These are phyloP conservation scores for Noturus placidus DNA, from an alignment of 2,113 vertebrate species.

Conservation along the genomic window DNA sequence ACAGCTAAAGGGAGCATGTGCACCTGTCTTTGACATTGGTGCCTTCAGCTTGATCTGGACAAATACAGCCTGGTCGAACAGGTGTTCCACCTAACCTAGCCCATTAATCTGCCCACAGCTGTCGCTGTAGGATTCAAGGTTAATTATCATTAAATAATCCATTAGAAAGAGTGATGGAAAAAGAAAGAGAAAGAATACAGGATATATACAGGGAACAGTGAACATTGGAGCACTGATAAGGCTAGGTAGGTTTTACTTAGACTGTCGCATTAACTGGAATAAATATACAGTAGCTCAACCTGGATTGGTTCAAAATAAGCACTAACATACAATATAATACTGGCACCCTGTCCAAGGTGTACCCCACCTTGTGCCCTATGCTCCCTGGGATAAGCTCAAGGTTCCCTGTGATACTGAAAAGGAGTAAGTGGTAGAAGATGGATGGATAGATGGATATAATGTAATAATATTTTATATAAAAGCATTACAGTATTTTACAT, in stretches of 20 bases:
- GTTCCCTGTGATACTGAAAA: no score
- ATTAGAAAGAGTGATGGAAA: conserved; percentile 72
- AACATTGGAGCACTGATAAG: conserved; percentile 31
- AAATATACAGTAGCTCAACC: conserved; percentile 18
- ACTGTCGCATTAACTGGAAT: conserved; percentile 42
- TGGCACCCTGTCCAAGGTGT: no score
- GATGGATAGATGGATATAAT: no score
- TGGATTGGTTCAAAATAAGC: conserved; percentile 36
- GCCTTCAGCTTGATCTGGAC: conserved; percentile 63
- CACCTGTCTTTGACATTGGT: conserved; percentile 75
- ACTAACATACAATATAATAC: conserved; percentile 1
- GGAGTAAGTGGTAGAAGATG: no score
- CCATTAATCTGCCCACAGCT: conserved; percentile 72
- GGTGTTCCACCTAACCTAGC: conserved; percentile 70
- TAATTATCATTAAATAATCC: conserved; percentile 79
- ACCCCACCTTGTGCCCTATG: no score
- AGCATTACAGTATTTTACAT: not conserved
- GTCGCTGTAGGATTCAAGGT: conserved; percentile 75
- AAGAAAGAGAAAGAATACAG: conserved; percentile 61
- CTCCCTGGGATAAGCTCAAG: no score
- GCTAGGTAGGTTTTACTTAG: conserved; percentile 44
- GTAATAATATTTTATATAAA: not conserved
- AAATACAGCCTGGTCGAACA: conserved; percentile 73
- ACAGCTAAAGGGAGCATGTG: conserved; percentile 64
- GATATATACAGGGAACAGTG: conserved; percentile 59